phyloP scores from a whole-genome alignment of 2,888 invertebrate species.

The Microplitis deprimator region DNA sequence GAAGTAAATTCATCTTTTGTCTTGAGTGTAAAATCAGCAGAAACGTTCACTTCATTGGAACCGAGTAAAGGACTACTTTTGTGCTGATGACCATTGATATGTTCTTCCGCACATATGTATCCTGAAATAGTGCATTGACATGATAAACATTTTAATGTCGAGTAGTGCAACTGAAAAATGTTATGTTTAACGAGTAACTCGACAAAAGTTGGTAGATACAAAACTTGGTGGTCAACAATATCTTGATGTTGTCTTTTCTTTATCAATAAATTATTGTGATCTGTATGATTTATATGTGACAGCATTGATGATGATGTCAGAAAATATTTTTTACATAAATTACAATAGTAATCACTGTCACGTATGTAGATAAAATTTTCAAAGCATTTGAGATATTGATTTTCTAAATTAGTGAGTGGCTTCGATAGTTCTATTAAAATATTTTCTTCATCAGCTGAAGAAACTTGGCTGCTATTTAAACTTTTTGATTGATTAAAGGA shows the following conservation, averaged over 20 bases:
- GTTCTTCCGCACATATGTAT: not conserved
- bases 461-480: not conserved
- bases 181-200: conserved; percentile 2
- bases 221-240: not conserved
- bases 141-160: not conserved
- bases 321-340: conserved; percentile 13
- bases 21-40: not conserved
- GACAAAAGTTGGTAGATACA: not conserved
- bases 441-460: not conserved
- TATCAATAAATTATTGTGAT: not conserved
- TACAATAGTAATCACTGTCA: conserved; percentile 5
- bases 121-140: not conserved
- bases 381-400: not conserved
- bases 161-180: not conserved
- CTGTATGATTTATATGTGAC: not conserved
- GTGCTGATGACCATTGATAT: not conserved
- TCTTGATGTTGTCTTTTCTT: not conserved
- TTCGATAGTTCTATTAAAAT: not conserved
- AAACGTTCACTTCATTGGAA: not conserved
- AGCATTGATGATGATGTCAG: not conserved
- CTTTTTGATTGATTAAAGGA: no score
- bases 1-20: not conserved
- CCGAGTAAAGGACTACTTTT: not conserved
- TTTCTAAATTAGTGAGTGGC: not conserved
- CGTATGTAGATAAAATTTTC: conserved; percentile 1